Percentiles rank a stretch among this genome's conserved stretches.
Evolutionary conservation across 2,797 vertebrate genomes (phyloP).

Genomic region (Rhinoraja longicauda): DNA sequence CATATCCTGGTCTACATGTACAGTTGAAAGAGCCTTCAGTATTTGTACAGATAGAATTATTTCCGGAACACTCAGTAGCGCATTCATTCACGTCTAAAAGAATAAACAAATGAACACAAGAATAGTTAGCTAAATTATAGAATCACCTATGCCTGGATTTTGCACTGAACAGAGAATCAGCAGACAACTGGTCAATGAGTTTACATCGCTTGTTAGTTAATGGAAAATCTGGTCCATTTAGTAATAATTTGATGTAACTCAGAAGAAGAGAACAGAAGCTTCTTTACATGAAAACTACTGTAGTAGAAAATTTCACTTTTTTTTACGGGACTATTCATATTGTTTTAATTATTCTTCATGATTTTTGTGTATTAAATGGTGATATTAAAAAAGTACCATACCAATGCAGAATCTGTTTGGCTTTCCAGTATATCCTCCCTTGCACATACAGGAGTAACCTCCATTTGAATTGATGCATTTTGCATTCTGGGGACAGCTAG

Average conservation of each 20-base stretch:
- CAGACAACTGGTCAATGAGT: no score
- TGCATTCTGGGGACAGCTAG: constrained; percentile 17
- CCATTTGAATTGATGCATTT: neutral
- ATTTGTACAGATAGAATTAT: neutral
- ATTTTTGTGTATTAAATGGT: neutral
- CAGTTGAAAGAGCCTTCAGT: neutral
- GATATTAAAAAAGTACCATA: neutral
- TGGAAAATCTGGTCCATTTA: no score
- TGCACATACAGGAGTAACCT: neutral
- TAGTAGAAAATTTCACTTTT: neutral
- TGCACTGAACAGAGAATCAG: neutral
- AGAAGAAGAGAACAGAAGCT: neutral
- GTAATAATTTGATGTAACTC: neutral
- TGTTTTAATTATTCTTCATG: neutral
- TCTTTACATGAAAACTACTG: neutral
- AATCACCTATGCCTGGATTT: neutral
- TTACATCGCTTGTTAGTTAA: no score
- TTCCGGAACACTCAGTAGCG: neutral
- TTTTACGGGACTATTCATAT: neutral
- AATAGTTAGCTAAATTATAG: neutral
- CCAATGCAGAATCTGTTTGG: constrained; percentile 8
- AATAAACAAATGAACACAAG: neutral
- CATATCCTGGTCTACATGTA: neutral
- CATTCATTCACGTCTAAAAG: constrained; percentile 16
- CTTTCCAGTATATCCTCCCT: neutral